These are phyloP conservation scores for Nothobranchius kuhntae DNA, from an alignment of 2,113 vertebrate genomes.

Conservation along the genomic window DNA sequence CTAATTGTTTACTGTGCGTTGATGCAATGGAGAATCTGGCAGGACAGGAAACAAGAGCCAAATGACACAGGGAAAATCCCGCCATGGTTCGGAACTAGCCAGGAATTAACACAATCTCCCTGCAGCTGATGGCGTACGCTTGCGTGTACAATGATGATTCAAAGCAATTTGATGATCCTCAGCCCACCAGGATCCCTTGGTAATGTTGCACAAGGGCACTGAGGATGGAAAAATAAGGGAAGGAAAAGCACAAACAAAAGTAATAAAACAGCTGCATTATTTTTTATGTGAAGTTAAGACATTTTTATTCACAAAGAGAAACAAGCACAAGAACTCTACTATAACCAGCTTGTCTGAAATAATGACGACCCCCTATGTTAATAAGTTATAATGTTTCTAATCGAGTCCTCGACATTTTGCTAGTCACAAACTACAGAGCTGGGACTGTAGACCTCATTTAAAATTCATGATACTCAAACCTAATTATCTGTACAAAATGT, in stretches of 20 bases:
- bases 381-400: conserved; percentile 4
- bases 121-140: conserved; percentile 51
- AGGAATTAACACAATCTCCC: conserved; percentile 50
- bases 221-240: neutral
- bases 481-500: too few species aligned
- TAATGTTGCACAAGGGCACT: conserved; percentile 25
- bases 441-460: too few species aligned
- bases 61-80: conserved; percentile 59
- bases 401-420: neutral
- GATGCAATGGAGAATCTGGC: conserved; percentile 69
- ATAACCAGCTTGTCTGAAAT: neutral
- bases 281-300: too few species aligned
- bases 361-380: conserved; percentile 1
- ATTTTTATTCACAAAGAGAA: too few species aligned
- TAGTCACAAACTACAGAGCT: neutral
- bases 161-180: conserved; percentile 54
- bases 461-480: too few species aligned
- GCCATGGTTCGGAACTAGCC: conserved; percentile 40
- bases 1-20: conserved; percentile 77
- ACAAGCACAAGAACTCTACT: too few species aligned
- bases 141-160: conserved; percentile 49
- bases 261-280: neutral
- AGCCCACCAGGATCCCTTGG: conserved; percentile 31
- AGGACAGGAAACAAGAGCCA: conserved; percentile 63
- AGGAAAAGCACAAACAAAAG: neutral